Base-by-base conservation (phyloP, 1,140 invertebrate species). In the Tenebrio molitor region DNA sequence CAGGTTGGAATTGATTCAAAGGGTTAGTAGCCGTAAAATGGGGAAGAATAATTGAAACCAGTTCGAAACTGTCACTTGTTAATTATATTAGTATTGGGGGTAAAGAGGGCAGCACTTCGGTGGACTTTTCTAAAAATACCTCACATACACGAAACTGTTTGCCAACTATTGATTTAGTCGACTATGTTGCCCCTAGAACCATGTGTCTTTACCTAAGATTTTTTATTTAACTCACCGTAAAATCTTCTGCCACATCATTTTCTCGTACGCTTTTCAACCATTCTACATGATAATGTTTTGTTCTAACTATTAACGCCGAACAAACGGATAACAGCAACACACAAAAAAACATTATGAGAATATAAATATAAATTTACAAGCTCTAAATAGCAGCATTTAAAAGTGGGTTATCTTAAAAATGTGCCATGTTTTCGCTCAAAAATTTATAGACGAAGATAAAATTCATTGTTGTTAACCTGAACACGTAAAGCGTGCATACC, bases 361-460 rank as follows among this genome's bases (percentile, higher is more conserved):
- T 39, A 12, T 58, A 50, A 50, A 29, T 58, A 58, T 58, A 25
- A 58, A 58, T 58, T 58, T 58, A 14, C 25, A 39, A 39, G 36
- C 36, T 39, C 36, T 39, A 39, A 39, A 39, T 39, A 14, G 25
- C 12, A 3, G 50, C 12, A 25, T 33, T 58, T 33, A 58, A 53
- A 53, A 58, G 25, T 58, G 50, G 50, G 50, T 58, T 58, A 58
- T 58, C 50, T 58, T 58, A 58, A 58, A 58, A 58, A 29, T 58
- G 50, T 58, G 23, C 12, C 50, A 33, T 29, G 50, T 58, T 29
- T 58, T 58, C 14, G 19, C 5, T 58, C 50, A 29, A 58, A 58
- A 58, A 58, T 58, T 58, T 58, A 58, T 58, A 58, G 50, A 58
- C 21, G 50, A 58, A 58, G 50, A 58, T 58, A 58, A 58, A 58